A percentile compares a stretch with the other conserved stretches of the same genome.
Evolutionary conservation across 2,797 vertebrate genomes (phyloP).

Genomic region (Enteromius mattozi): DNA sequence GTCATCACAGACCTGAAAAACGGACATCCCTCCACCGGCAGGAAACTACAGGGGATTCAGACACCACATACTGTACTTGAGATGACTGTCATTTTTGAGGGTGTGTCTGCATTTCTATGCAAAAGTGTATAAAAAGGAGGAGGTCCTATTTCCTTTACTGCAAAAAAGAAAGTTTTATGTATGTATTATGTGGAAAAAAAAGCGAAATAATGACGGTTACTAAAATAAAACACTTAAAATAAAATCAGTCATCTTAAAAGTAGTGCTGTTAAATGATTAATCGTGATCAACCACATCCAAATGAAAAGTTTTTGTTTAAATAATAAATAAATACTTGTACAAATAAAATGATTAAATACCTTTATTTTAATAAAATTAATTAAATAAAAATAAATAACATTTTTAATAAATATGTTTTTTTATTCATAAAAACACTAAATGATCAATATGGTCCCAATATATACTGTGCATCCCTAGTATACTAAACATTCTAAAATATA

Average conservation of each 20-base stretch:
- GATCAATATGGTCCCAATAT: not conserved
- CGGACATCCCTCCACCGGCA: constrained; percentile 41
- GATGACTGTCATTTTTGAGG: constrained; percentile 40
- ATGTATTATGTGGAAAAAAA: not conserved
- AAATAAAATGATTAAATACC: not conserved
- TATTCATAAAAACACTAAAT: not conserved
- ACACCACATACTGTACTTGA: constrained; percentile 35
- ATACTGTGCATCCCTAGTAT: not conserved
- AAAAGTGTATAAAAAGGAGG: not conserved
- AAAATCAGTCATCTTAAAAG: too few species aligned
- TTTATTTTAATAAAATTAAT: not conserved
- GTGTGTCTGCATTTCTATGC: constrained; percentile 12
- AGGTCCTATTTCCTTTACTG: constrained; percentile 3
- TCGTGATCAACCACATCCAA: too few species aligned
- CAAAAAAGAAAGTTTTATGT: not conserved
- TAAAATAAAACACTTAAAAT: not conserved
- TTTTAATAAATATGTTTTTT: not conserved
- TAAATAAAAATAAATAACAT: not conserved
- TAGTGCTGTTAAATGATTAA: too few species aligned
- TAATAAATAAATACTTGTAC: not conserved
- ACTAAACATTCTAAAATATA: not conserved
- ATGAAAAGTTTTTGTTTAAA: too few species aligned
- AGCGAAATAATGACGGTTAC: not conserved
- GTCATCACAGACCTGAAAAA: constrained; percentile 42
- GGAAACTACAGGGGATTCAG: constrained; percentile 49